A percentile compares a stretch with the other conserved stretches of the same genome.
Conservation (phyloP, 2,888 invertebrate genomes). For the Dryomyza anilis region DNA sequence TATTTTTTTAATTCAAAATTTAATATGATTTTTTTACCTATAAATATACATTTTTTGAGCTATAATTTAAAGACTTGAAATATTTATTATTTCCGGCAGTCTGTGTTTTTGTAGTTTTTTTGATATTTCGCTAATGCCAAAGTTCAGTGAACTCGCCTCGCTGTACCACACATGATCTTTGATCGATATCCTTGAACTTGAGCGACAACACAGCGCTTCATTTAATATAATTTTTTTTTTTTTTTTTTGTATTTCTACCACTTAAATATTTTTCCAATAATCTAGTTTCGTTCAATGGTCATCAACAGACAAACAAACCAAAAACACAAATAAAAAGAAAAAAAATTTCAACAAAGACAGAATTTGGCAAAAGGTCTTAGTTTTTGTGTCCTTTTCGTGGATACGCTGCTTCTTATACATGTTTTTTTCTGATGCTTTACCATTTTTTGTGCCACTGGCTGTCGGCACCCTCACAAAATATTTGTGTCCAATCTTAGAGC, state of each 20-base stretch:
- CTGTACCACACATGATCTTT: background rate
- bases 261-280: conserved; percentile 5
- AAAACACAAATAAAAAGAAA: background rate
- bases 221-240: background rate
- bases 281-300: conserved; percentile 3
- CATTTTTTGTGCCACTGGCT: background rate
- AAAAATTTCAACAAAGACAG: background rate
- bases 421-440: background rate
- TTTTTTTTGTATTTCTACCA: background rate
- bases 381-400: background rate
- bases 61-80: background rate
- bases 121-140: too few relatives aligned
- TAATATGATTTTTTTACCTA: background rate
- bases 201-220: background rate
- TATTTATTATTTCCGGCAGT: conserved; percentile 4
- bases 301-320: background rate
- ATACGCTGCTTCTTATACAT: background rate
- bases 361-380: background rate
- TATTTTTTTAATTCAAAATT: too few relatives aligned
- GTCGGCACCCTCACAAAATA: conserved; percentile 18
- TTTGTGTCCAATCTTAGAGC: background rate
- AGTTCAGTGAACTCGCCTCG: too few relatives aligned
- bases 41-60: too few relatives aligned
- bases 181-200: conserved; percentile 14
- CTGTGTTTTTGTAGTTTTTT: background rate